Evolutionary conservation across 2,797 vertebrate genomes (phyloP).

Genomic region (Thaleichthys pacificus): DNA sequence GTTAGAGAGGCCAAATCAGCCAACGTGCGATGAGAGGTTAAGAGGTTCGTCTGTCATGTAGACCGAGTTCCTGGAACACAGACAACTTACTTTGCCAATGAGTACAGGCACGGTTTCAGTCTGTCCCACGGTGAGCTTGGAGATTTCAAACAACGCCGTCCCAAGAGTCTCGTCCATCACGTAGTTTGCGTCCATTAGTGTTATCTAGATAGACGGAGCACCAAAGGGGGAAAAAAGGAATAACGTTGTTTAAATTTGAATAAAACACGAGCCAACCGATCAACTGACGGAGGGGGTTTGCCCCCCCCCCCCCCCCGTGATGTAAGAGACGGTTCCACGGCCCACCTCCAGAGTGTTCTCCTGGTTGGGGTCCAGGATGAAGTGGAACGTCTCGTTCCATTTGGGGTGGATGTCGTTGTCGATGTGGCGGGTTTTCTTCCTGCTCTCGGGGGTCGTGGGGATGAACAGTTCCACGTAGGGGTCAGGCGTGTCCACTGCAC

Average conservation of each 20-base stretch:
- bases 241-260: neutral
- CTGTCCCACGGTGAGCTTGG: slow-evolving; percentile 81
- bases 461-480: slow-evolving; percentile 96
- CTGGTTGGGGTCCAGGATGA: slow-evolving; percentile 94
- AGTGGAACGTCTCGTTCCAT: slow-evolving; percentile 94
- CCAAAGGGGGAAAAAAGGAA: neutral
- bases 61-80: too few species aligned
- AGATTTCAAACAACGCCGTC: slow-evolving; percentile 80
- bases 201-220: slow-evolving; percentile 77
- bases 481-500: slow-evolving; percentile 94
- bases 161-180: slow-evolving; percentile 97
- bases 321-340: neutral
- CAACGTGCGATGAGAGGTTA: neutral
- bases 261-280: too few species aligned
- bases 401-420: slow-evolving; percentile 92
- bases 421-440: slow-evolving; percentile 92
- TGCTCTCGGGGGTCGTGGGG: slow-evolving; percentile 88
- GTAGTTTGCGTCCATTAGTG: slow-evolving; percentile 97
- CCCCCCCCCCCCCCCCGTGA: too few species aligned
- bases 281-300: too few species aligned
- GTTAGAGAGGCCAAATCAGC: neutral
- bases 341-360: slow-evolving; percentile 90
- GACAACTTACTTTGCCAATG: slow-evolving; percentile 86
- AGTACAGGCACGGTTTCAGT: slow-evolving; percentile 79
- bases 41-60: neutral